Conservation (phyloP, 2,797 vertebrate species). For the Peromyscus melanophrys region DNA sequence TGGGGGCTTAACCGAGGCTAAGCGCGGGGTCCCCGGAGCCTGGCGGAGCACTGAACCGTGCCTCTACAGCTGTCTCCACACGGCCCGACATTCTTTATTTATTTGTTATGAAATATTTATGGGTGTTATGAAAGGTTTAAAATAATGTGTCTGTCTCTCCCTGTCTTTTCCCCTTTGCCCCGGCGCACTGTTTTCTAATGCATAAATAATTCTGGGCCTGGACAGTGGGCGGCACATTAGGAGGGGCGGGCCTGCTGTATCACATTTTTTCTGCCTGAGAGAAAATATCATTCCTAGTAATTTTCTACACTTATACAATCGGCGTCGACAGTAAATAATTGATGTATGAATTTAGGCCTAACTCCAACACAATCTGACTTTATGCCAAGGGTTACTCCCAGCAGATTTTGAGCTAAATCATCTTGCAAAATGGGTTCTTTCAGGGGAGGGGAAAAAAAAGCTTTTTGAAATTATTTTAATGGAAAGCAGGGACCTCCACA, state of each 20-base stretch:
- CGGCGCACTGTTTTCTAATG: constrained; percentile 97
- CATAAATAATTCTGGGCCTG: constrained; percentile 98
- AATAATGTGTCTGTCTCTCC: constrained; percentile 98
- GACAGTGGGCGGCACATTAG: constrained; percentile 94
- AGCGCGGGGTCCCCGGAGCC: constrained; percentile 96
- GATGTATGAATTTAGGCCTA: constrained; percentile 99
- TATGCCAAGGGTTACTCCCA: constrained; percentile 99
- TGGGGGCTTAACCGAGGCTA: constrained; percentile 98
- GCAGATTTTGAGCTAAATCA: constrained; percentile 97
- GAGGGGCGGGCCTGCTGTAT: constrained; percentile 95
- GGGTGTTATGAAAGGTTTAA: constrained; percentile 99
- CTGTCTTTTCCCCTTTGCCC: constrained; percentile 88
- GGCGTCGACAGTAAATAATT: constrained; percentile 98
- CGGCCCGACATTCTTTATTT: constrained; percentile 99
- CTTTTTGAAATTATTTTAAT: constrained; percentile 92
- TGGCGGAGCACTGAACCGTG: constrained; percentile 95
- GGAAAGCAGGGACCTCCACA: constrained; percentile 89
- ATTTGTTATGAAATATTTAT: constrained; percentile 99
- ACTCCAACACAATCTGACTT: constrained; percentile 99
- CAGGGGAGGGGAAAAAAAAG: constrained; percentile 87
- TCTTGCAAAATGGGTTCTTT: constrained; percentile 97
- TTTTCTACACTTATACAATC: constrained; percentile 99
- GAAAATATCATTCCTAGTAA: constrained; percentile 99
- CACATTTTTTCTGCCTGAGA: constrained; percentile 99
- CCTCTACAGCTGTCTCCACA: constrained; percentile 99